Conservation (phyloP, 1,140 invertebrate genomes). For the Drosophila mayri region DNA sequence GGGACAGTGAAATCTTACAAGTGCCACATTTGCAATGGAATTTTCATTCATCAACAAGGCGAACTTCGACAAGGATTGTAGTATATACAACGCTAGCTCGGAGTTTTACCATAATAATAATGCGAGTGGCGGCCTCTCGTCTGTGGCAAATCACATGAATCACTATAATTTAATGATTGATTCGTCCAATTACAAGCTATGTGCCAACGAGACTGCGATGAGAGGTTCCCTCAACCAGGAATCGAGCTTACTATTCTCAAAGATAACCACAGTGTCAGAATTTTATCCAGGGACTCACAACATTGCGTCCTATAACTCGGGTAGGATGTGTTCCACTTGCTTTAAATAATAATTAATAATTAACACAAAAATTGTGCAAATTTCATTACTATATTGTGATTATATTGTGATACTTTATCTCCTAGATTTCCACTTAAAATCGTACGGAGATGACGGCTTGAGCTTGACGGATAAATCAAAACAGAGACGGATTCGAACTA, state of each 20-base stretch:
- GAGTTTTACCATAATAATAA: conserved; percentile 56
- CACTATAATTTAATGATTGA: conserved; percentile 73
- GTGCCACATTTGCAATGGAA: conserved; percentile 64
- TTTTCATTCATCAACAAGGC: conserved; percentile 75
- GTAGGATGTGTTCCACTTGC: conserved; percentile 22
- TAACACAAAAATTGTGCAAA: neutral
- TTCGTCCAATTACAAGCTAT: conserved; percentile 65
- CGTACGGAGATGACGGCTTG: conserved; percentile 88
- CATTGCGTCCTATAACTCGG: conserved; percentile 62
- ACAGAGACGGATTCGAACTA: conserved; percentile 97
- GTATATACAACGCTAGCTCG: conserved; percentile 58
- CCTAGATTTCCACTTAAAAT: conserved; percentile 65
- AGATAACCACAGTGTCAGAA: conserved; percentile 72
- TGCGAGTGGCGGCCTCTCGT: conserved; percentile 47
- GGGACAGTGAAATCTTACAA: conserved; percentile 47
- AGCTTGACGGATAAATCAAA: conserved; percentile 95
- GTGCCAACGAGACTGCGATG: conserved; percentile 68
- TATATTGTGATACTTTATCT: neutral
- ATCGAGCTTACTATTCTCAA: conserved; percentile 71
- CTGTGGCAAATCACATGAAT: conserved; percentile 67
- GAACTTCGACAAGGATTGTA: conserved; percentile 73
- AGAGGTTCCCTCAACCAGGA: conserved; percentile 65
- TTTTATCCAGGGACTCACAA: conserved; percentile 68
- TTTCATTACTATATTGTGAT: neutral
- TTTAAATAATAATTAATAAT: neutral